phyloP scores from a whole-genome alignment of 2,797 vertebrate genomes.

The Enteromius treurensis region DNA sequence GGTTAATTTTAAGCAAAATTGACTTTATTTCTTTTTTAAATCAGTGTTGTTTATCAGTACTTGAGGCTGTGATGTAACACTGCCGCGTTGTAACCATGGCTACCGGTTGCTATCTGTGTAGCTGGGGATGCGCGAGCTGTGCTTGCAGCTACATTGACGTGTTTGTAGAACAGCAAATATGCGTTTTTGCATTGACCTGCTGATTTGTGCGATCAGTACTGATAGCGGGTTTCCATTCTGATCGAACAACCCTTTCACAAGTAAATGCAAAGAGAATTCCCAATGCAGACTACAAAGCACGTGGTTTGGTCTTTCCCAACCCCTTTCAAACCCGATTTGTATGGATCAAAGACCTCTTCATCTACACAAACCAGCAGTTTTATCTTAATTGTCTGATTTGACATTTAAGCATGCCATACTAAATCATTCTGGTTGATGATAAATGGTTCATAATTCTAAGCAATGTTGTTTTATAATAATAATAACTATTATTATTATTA shows the following conservation, averaged over 20 bases:
- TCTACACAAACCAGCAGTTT: neutral
- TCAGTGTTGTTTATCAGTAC: neutral
- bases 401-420: neutral
- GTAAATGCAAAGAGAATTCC: neutral
- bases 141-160: neutral
- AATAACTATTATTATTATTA: too few species aligned
- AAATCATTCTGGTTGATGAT: neutral
- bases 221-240: neutral
- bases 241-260: neutral
- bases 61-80: conserved; percentile 8
- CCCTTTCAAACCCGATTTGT: neutral
- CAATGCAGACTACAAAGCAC: neutral
- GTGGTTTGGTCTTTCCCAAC: conserved; percentile 1
- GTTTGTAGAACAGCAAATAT: neutral
- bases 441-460: neutral
- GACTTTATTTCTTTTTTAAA: neutral
- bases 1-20: neutral
- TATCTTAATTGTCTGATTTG: neutral
- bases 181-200: neutral
- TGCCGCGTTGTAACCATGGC: conserved; percentile 62
- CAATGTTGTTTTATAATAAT: too few species aligned
- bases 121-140: neutral
- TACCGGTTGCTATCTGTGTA: conserved; percentile 32
- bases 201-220: neutral
- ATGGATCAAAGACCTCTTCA: neutral